Conservation (phyloP, 2,797 vertebrate species). For the Acanthurus tractus region DNA sequence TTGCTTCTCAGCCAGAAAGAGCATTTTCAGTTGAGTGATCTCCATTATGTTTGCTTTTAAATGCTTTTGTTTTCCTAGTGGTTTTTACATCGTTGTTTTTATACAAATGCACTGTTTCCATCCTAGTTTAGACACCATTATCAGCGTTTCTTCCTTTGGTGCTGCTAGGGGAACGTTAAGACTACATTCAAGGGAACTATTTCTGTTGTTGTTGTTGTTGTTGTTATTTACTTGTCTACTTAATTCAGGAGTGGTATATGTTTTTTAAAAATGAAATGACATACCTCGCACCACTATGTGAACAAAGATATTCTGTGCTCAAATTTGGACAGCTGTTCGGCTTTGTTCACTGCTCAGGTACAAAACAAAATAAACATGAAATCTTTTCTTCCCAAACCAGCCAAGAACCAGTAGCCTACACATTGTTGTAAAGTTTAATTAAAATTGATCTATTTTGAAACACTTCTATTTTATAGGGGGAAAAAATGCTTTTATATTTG, state of each 20-base stretch:
- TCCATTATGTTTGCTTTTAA: constrained; percentile 68
- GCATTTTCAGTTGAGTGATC: constrained; percentile 57
- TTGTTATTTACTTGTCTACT: constrained; percentile 59
- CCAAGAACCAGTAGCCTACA: constrained; percentile 73
- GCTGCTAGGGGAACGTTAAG: constrained; percentile 70
- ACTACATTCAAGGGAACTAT: constrained; percentile 68
- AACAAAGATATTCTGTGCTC: constrained; percentile 69
- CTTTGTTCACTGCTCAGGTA: constrained; percentile 82
- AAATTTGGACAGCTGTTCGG: constrained; percentile 67
- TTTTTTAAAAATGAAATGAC: constrained; percentile 54
- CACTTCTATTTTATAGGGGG: constrained; percentile 84
- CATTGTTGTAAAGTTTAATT: constrained; percentile 81
- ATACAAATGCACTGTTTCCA: constrained; percentile 62
- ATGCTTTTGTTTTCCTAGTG: constrained; percentile 69
- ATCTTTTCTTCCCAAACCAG: constrained; percentile 64
- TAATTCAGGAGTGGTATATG: constrained; percentile 65
- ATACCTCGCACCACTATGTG: constrained; percentile 72
- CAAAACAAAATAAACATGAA: constrained; percentile 31
- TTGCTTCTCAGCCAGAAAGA: constrained; percentile 45
- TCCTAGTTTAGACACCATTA: constrained; percentile 56
- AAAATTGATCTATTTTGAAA: constrained; percentile 82
- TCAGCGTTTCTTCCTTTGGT: constrained; percentile 69
- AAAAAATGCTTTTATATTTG: constrained; percentile 82
- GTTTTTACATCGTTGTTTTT: constrained; percentile 71
- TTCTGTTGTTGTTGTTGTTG: constrained; percentile 65